phyloP scores from a whole-genome alignment of 2,113 vertebrate species.

The Sardina pilchardus region DNA sequence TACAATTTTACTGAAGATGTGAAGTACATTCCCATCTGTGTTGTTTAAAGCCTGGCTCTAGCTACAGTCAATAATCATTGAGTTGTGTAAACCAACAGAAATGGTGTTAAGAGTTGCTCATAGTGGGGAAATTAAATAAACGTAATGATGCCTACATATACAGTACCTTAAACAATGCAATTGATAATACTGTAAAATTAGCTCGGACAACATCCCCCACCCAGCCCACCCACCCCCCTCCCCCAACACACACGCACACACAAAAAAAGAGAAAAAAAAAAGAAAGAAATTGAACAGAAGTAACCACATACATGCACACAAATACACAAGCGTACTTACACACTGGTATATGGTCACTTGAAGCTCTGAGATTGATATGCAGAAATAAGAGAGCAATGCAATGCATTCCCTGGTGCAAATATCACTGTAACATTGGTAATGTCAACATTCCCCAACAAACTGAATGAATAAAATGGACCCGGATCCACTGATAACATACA shows the following conservation, averaged over 20 bases:
- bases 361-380: conserved; percentile 51
- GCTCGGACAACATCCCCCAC: conserved; percentile 43
- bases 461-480: conserved; percentile 40
- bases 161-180: conserved; percentile 58
- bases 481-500: not conserved
- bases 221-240: conserved; percentile 47
- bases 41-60: conserved; percentile 15
- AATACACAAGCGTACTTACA: conserved; percentile 37
- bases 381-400: conserved; percentile 47
- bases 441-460: conserved; percentile 9
- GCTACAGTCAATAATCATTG: not conserved
- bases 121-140: conserved; percentile 57
- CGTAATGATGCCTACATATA: conserved; percentile 55
- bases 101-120: conserved; percentile 33
- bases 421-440: conserved; percentile 29
- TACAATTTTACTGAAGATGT: conserved; percentile 6
- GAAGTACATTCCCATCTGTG: conserved; percentile 46
- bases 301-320: conserved; percentile 52
- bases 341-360: conserved; percentile 50
- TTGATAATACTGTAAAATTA: conserved; percentile 68
- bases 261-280: too few relatives aligned
- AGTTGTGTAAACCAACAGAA: not conserved
- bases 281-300: conserved; percentile 40
- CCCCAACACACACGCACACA: not conserved
- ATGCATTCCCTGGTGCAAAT: conserved; percentile 40